Base-by-base conservation (phyloP, 2,113 vertebrate genomes). In the Ginglymostoma cirratum region DNA sequence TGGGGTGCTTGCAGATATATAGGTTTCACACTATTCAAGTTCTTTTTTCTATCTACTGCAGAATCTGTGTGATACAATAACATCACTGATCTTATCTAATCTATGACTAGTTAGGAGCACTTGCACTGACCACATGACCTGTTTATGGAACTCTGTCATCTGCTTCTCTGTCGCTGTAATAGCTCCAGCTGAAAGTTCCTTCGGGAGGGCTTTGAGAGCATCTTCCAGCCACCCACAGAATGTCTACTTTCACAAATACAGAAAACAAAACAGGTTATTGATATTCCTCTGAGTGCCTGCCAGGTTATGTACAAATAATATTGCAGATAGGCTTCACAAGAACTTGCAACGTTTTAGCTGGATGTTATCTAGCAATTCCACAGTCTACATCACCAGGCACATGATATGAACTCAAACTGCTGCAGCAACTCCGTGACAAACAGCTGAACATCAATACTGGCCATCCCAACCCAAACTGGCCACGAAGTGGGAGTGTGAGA, bases 61-160 rank as follows among this genome's bases (percentile, higher is more conserved):
- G 78, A 17, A 6, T 38, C 7, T 14, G 45, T 42, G 17, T 52
- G 45, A 10, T 23, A 52, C 5, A 52, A 52, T 87, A 27, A 42
- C n/a, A 83, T 42, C 15, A 17, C 38, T 4, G n/a, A n/a, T 38
- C n/a, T 42, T 3, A n/a, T 83, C 17, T 55, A 89, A 55, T 52
- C 5, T 27, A 6, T n/a, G 27, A 34, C 52, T 34, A 48, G 48
- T 89, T 55, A 55, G 52, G 12, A 15, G 70, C 19, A 48, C 24
- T 52, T 72, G 7, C 27, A 94, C 98, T 98, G 96, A 99, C 99
- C 99, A 99, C 96, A 99, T 99, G 96, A 99, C 99, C 98, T 99
- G 99, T 96, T 99, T 99, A 97, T 99, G 99, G 97, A 99, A 99
- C 96, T 99, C 99, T 10, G 99, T 99, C 96, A 99, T 98, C 97